phyloP scores from a whole-genome alignment of 2,888 invertebrate species.

The Tinea trinotella region DNA sequence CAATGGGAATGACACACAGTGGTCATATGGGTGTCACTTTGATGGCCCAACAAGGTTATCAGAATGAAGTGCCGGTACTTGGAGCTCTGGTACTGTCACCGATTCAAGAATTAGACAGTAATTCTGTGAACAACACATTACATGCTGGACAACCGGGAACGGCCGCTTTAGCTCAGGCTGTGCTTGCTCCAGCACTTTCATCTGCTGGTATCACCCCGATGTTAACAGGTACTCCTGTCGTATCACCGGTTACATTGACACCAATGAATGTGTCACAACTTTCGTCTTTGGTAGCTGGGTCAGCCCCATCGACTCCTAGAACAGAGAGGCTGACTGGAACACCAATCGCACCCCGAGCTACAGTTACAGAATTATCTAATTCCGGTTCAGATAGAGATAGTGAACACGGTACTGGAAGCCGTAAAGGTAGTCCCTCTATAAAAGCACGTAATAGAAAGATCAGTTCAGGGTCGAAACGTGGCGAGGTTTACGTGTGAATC shows the following conservation, averaged over 20 bases:
- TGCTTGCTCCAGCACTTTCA: constrained; percentile 75
- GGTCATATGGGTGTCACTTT: constrained; percentile 77
- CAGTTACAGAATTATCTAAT: constrained; percentile 31
- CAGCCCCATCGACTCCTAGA: constrained; percentile 60
- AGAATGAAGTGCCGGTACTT: constrained; percentile 79
- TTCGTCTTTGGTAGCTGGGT: constrained; percentile 61
- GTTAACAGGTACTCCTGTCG: constrained; percentile 53
- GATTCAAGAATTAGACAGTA: constrained; percentile 87
- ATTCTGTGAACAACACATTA: constrained; percentile 80
- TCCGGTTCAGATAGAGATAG: constrained; percentile 45
- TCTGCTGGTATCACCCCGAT: constrained; percentile 56
- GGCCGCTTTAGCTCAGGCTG: constrained; percentile 84
- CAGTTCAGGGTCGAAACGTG: constrained; percentile 42
- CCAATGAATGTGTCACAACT: constrained; percentile 76
- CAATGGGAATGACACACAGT: constrained; percentile 42
- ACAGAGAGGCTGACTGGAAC: constrained; percentile 34
- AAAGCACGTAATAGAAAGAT: constrained; percentile 28
- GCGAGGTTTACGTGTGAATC: constrained; percentile 58
- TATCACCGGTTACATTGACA: constrained; percentile 49
- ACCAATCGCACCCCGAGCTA: constrained; percentile 32
- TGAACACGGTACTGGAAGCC: constrained; percentile 34
- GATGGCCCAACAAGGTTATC: constrained; percentile 76
- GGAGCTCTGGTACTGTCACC: constrained; percentile 85
- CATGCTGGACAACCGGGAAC: constrained; percentile 82
- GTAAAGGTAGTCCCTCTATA: constrained; percentile 37